phyloP scores from a whole-genome alignment of 2,888 invertebrate genomes.

The Tillus elongatus region DNA sequence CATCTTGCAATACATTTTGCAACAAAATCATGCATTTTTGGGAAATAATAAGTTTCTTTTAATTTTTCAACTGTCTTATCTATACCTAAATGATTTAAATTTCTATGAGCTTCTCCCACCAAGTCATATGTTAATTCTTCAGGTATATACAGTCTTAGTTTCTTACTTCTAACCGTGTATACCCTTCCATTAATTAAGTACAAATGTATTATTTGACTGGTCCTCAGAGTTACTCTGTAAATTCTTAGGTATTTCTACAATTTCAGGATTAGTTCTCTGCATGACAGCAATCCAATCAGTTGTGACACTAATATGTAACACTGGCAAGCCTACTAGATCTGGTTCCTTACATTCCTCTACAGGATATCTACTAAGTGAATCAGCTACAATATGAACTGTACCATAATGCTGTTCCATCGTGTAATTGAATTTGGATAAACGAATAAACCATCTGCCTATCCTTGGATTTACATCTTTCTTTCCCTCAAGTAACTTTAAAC shows the following conservation, averaged over 20 bases:
- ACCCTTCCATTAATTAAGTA: slow-evolving; percentile 16
- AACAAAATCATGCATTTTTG: slow-evolving; percentile 17
- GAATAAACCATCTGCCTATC: slow-evolving; percentile 14
- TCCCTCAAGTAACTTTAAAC: slow-evolving; percentile 17
- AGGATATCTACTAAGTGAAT: slow-evolving; percentile 11
- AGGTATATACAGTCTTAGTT: slow-evolving; percentile 11
- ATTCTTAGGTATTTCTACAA: slow-evolving; percentile 9
- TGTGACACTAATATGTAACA: slow-evolving; percentile 16
- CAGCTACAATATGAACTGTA: slow-evolving; percentile 6
- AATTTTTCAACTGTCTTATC: slow-evolving; percentile 16
- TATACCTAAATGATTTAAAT: slow-evolving; percentile 16
- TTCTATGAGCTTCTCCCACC: slow-evolving; percentile 13
- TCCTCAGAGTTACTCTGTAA: slow-evolving; percentile 18
- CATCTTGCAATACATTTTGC: slow-evolving; percentile 17
- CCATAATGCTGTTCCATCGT: slow-evolving; percentile 11
- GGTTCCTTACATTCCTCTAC: slow-evolving; percentile 14
- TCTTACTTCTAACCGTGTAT: slow-evolving; percentile 12
- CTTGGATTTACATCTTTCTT: slow-evolving; percentile 18
- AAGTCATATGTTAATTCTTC: slow-evolving; percentile 13
- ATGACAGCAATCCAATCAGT: slow-evolving; percentile 17
- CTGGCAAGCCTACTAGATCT: slow-evolving; percentile 13
- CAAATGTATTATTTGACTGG: slow-evolving; percentile 16
- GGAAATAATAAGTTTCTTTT: slow-evolving; percentile 19
- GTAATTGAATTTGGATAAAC: slow-evolving; percentile 12
- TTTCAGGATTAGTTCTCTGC: slow-evolving; percentile 9